phyloP scores from a whole-genome alignment of 2,797 vertebrate genomes.

The Sparus aurata region DNA sequence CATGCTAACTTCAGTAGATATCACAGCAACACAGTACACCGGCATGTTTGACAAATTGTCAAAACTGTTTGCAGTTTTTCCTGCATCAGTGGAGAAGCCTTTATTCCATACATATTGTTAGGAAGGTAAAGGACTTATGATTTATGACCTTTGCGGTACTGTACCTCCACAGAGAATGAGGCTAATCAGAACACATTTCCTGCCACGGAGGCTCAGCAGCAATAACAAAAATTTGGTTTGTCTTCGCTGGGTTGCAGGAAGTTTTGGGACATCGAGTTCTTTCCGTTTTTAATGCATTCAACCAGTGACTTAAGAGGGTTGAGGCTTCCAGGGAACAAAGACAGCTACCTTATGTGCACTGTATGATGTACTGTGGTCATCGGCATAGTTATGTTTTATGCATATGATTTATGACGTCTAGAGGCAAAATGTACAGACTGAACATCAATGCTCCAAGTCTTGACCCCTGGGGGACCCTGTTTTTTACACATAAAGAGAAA shows the following conservation, averaged over 20 bases:
- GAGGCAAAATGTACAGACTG: conserved; percentile 4
- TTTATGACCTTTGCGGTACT: conserved; percentile 22
- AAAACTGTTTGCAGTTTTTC: not conserved
- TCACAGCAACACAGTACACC: too few species aligned
- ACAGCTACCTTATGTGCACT: not conserved
- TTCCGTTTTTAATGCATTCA: conserved; percentile 15
- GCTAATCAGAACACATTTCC: conserved; percentile 28
- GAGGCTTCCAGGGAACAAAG: not conserved
- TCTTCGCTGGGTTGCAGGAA: conserved; percentile 17
- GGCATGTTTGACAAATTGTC: too few species aligned
- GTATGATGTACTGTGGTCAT: conserved; percentile 8
- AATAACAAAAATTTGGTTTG: conserved; percentile 7
- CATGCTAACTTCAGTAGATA: too few species aligned
- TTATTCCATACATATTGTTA: not conserved
- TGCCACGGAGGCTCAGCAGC: conserved; percentile 5
- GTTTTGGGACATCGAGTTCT: conserved; percentile 18
- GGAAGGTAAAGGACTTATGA: not conserved
- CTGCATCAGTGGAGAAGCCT: not conserved
- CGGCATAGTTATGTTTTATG: conserved; percentile 15
- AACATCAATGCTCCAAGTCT: conserved; percentile 8
- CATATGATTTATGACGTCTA: conserved; percentile 12
- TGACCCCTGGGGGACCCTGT: conserved; percentile 39
- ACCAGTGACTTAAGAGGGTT: conserved; percentile 19
- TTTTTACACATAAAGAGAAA: conserved; percentile 32
- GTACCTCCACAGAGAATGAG: conserved; percentile 13